phyloP scores from a whole-genome alignment of 1,140 invertebrate genomes.

The Chrysopa pallens region DNA sequence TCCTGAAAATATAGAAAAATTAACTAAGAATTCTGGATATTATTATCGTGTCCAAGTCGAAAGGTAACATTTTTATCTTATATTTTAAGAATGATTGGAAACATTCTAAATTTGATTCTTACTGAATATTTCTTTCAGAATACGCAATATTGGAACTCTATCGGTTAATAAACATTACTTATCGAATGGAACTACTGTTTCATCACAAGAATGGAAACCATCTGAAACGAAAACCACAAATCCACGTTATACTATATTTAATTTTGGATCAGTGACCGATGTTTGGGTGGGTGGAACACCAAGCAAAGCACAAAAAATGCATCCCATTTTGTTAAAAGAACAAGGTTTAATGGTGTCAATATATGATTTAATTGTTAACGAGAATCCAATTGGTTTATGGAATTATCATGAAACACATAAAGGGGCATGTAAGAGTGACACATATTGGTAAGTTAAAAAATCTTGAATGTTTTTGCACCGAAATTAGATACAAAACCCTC shows the following conservation, averaged over 20 bases:
- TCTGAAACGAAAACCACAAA: not conserved
- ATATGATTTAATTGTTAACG: constrained; percentile 34
- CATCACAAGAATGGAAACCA: not conserved
- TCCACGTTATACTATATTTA: constrained; percentile 4
- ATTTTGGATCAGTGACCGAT: constrained; percentile 23
- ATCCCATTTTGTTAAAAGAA: constrained; percentile 10
- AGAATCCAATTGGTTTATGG: constrained; percentile 67
- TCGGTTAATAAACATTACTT: not conserved
- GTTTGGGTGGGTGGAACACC: constrained; percentile 37
- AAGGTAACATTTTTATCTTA: not conserved
- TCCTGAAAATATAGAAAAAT: constrained; percentile 31
- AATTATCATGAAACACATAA: constrained; percentile 47
- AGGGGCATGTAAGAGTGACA: constrained; percentile 53
- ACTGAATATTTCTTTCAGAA: not conserved
- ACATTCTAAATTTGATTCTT: not conserved
- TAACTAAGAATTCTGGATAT: not conserved
- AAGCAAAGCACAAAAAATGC: constrained; percentile 22
- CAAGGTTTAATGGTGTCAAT: constrained; percentile 16
- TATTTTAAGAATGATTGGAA: not conserved
- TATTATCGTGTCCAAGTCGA: not conserved
- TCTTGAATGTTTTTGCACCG: not conserved
- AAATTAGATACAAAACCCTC: not conserved
- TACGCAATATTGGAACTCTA: not conserved
- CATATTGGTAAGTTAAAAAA: constrained; percentile 38
- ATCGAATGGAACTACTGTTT: not conserved